These are phyloP conservation scores for Coptodon bakossiorum DNA, from an alignment of 2,113 vertebrate genomes.

Conservation along the genomic window DNA sequence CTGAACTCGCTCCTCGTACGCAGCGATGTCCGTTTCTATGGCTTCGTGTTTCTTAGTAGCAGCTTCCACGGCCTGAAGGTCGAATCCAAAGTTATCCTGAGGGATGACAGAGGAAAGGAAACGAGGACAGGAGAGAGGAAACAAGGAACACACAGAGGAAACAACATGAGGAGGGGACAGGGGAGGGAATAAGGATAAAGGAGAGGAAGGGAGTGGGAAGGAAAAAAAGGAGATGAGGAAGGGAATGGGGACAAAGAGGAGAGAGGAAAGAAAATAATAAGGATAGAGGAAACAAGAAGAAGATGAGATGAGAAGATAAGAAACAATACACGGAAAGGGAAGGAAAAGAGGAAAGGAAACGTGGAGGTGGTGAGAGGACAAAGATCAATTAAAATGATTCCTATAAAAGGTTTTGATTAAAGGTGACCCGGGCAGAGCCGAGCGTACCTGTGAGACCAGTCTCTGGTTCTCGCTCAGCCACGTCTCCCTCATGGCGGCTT, in stretches of 20 bases:
- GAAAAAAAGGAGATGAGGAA: background rate
- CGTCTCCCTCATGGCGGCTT: conserved; percentile 98
- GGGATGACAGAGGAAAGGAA: background rate
- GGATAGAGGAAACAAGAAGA: background rate
- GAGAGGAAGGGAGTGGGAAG: background rate
- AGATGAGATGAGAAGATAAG: accelerated
- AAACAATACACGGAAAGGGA: background rate
- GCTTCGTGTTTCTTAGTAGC: conserved; percentile 98
- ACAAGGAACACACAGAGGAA: background rate
- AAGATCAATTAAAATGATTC: background rate
- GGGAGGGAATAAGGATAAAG: background rate
- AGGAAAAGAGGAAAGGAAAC: background rate
- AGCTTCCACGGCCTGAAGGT: conserved; percentile 95
- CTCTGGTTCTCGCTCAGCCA: conserved; percentile 69
- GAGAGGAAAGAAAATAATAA: background rate
- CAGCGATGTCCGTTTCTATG: conserved; percentile 97
- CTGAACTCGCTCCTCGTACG: conserved; percentile 94
- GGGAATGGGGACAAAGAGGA: background rate
- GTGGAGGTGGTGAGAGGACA: accelerated
- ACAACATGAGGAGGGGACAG: background rate
- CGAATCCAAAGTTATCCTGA: conserved; percentile 94
- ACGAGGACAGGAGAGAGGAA: background rate
- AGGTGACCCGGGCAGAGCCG: background rate
- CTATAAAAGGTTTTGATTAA: accelerated
- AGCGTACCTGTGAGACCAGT: conserved; percentile 56